Base-by-base conservation (phyloP, 2,797 vertebrate genomes). In the Neopelma chrysocephalum region DNA sequence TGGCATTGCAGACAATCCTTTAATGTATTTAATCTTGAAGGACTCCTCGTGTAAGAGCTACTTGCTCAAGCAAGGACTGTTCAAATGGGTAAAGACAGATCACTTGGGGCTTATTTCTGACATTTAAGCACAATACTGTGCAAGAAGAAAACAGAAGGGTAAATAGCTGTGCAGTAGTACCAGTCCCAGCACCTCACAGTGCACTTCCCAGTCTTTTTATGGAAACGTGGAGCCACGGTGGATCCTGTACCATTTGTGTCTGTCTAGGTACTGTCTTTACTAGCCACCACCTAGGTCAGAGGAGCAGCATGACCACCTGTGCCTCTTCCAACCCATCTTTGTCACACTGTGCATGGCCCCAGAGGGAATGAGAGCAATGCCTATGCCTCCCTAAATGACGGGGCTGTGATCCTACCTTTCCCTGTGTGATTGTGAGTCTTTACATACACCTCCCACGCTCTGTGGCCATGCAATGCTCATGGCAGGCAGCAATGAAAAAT, bases 11-110 rank as follows among this genome's bases (percentile, higher is more conserved):
- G 64, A 48, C 71, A 89, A 95, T 78, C 64, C 53, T 82, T 94
- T 93, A 94, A 93, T 80, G 66, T 87, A 79, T 82, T 96, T 94
- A 93, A 60, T 92, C 68, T 89, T 83, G 78, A 94, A 90, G 75
- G 60, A 26, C 27, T 96, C n/a, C 70, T 89, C 82, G 34, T 65
- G 23, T 80, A 84, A 90, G 88, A 89, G 40, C 64, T 89, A 20
- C 82, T 92, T 93, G 71, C 57, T 87, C 34, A 81, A 86, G 84
- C 62, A 87, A 80, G n/a, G 14, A 18, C 60, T 75, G 38, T 82
- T 94, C 42, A 72, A 38, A 84, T 47, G 73, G 51, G 66, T 73
- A 50, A 87, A 87, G 80, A 68, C 70, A 88, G 93, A 89, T 89
- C 86, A 82, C 34, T 77, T 36, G 38, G 45, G 64, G 45, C 53